These are phyloP conservation scores for Selene dorsalis DNA, from an alignment of 2,797 vertebrate genomes.

Conservation along the genomic window DNA sequence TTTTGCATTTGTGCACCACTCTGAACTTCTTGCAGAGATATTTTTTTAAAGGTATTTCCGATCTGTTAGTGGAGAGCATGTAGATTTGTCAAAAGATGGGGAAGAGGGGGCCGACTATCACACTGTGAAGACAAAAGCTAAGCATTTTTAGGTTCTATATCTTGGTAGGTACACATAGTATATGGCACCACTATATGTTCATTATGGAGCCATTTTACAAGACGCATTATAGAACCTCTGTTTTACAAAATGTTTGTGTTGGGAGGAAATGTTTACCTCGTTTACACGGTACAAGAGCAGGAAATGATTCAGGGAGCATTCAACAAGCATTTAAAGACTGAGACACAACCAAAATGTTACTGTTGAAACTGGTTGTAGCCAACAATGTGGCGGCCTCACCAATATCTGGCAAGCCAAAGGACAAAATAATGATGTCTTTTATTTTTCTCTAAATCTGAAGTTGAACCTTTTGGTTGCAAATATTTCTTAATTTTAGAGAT, in stretches of 20 bases:
- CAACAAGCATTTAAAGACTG: not conserved
- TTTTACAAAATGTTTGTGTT: not conserved
- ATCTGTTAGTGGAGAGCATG: not conserved
- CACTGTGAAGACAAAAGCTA: not conserved
- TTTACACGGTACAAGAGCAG: not conserved
- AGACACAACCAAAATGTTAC: not conserved
- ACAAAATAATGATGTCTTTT: too few species aligned
- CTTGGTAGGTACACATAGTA: too few species aligned
- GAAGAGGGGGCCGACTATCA: not conserved
- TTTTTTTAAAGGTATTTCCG: constrained; percentile 51
- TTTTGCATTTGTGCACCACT: constrained; percentile 32
- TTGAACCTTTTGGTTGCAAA: too few species aligned
- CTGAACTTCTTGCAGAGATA: constrained; percentile 23
- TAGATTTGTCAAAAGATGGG: constrained; percentile 11
- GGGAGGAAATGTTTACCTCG: not conserved
- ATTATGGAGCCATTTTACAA: not conserved
- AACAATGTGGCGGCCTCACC: too few species aligned
- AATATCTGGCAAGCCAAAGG: too few species aligned
- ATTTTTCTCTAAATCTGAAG: too few species aligned
- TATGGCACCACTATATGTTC: not conserved
- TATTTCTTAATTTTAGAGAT: not conserved
- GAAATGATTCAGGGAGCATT: not conserved
- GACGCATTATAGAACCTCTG: not conserved
- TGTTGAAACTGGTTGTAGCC: too few species aligned
- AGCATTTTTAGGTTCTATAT: not conserved